Percentiles rank a stretch among this genome's conserved stretches.
phyloP scores from a whole-genome alignment of 2,113 vertebrate genomes.

The Notothenia coriiceps region DNA sequence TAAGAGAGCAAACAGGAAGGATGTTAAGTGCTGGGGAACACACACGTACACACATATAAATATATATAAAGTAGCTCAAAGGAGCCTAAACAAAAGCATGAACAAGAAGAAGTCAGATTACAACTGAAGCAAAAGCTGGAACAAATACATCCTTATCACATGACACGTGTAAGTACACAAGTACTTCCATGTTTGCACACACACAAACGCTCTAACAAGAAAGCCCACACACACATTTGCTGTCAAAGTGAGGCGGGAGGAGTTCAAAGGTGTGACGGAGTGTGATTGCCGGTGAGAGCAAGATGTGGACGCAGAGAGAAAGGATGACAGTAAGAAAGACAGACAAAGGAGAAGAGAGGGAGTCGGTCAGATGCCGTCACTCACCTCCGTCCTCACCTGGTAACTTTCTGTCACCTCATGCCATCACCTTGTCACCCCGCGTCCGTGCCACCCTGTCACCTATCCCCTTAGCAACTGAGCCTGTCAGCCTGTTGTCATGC shows the following conservation, averaged over 20 bases:
- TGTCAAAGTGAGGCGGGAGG: constrained; percentile 53
- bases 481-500: constrained; percentile 76
- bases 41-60: constrained; percentile 31
- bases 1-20: constrained; percentile 81
- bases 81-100: constrained; percentile 34
- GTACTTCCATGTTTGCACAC: constrained; percentile 48
- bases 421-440: constrained; percentile 78
- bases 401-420: constrained; percentile 80
- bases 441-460: constrained; percentile 79
- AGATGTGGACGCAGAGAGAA: constrained; percentile 53
- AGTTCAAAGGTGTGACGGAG: constrained; percentile 72
- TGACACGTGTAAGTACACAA: constrained; percentile 44
- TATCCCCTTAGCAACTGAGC: constrained; percentile 74
- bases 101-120: constrained; percentile 14
- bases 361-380: constrained; percentile 75
- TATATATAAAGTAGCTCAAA: constrained; percentile 40
- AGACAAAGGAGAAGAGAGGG: constrained; percentile 63
- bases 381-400: constrained; percentile 78
- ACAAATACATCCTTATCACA: constrained; percentile 30
- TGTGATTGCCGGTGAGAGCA: constrained; percentile 54
- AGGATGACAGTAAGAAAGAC: constrained; percentile 72
- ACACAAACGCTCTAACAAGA: constrained; percentile 16
- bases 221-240: constrained; percentile 37
- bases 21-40: constrained; percentile 66
- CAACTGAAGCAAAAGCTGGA: constrained; percentile 28